phyloP scores from a whole-genome alignment of 2,113 vertebrate species.

The Fregata magnificens region DNA sequence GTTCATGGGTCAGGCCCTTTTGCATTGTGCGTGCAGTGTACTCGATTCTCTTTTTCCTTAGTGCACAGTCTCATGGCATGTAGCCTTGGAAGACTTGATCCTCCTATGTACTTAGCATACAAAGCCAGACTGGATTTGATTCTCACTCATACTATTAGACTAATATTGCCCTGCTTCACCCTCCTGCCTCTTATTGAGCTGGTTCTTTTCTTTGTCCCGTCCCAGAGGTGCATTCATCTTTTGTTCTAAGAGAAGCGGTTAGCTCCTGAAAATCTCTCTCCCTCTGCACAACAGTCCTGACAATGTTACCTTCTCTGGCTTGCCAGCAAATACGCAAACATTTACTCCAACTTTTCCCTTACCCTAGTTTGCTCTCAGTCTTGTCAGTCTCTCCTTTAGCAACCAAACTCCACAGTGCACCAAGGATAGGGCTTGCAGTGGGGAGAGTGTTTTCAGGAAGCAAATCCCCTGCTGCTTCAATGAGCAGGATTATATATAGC shows the following conservation, averaged over 20 bases:
- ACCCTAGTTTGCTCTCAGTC: background rate
- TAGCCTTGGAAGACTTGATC: background rate
- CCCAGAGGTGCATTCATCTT: background rate
- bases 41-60: background rate
- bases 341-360: background rate
- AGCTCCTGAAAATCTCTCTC: background rate
- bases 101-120: background rate
- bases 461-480: background rate
- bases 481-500: background rate
- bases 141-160: background rate
- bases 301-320: background rate
- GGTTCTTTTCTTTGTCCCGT: background rate
- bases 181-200: background rate
- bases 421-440: background rate
- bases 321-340: background rate
- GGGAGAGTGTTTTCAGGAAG: background rate
- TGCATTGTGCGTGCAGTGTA: background rate
- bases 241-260: background rate
- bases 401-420: background rate
- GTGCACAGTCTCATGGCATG: accelerated
- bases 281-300: background rate
- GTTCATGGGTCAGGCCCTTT: background rate
- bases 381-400: background rate
- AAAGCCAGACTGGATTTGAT: background rate
- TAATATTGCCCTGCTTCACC: background rate